Percentiles rank a stretch among this genome's conserved stretches.
Evolutionary conservation across 2,888 invertebrate species (phyloP).

Genomic region (Cheilosia urbana): DNA sequence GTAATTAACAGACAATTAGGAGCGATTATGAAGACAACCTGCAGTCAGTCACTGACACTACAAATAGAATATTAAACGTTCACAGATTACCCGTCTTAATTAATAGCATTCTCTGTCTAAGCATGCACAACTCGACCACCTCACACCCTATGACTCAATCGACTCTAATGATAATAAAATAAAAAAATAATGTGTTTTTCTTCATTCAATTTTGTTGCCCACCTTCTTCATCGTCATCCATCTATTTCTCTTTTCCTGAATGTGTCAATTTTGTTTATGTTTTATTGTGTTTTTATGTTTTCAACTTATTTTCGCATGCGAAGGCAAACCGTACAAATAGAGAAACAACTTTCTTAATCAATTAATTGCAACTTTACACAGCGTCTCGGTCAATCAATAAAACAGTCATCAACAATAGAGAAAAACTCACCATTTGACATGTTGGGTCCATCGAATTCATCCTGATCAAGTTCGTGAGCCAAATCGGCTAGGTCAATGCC

Average conservation of each 20-base stretch:
- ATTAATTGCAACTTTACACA: constrained; percentile 1
- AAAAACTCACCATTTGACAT: constrained; percentile 85
- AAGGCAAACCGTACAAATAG: not conserved
- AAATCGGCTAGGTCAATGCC: constrained; percentile 86
- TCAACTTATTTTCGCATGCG: constrained; percentile 11
- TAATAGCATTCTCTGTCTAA: not conserved
- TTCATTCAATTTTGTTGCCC: constrained; percentile 5
- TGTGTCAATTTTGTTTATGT: constrained; percentile 30
- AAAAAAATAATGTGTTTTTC: constrained; percentile 17
- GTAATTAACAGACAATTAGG: constrained; percentile 20
- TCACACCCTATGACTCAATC: constrained; percentile 23
- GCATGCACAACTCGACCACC: not conserved
- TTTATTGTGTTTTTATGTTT: constrained; percentile 18
- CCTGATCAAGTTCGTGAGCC: constrained; percentile 88
- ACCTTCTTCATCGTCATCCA: not conserved
- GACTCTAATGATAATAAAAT: not conserved
- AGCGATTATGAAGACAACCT: not conserved
- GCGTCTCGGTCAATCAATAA: not conserved
- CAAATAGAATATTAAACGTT: too few relatives aligned
- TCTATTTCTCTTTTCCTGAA: constrained; percentile 1
- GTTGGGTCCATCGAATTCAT: constrained; percentile 88
- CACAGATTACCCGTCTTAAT: not conserved
- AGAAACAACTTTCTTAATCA: constrained; percentile 22
- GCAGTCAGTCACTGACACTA: too few relatives aligned
- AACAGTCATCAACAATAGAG: not conserved